Evolutionary conservation across 2,888 invertebrate genomes (phyloP), one percentile per base, ranked within the genome.

Genomic region (Dicranocentrus wangi): DNA sequence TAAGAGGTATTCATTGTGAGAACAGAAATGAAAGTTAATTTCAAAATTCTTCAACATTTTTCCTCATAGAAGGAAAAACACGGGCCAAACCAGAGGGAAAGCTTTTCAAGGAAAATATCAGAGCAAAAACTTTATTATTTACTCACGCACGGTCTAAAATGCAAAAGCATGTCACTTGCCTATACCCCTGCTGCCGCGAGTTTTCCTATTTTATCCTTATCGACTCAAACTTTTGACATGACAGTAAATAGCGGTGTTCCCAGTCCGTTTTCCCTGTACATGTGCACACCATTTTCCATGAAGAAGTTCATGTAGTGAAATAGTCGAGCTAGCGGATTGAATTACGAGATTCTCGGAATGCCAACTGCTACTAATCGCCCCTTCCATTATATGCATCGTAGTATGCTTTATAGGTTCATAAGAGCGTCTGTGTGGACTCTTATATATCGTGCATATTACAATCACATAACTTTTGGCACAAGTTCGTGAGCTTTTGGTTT

Each of bases 271-370:
- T 32, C 32, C 10, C 10, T 32, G 32, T 32, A 32, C 10, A 32
- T 32, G 32, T 32, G 32, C 32, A 32, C 10, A 32, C 32, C 10
- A 7, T 32, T 32, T 32, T 32, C 32, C n/a, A n/a, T n/a, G n/a
- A n/a, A n/a, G n/a, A n/a, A n/a, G n/a, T n/a, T n/a, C n/a, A n/a
- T n/a, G n/a, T n/a, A 32, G 32, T 32, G 32, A 32, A n/a, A 60
- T 21, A 60, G 32, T 63, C 32, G 10, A 32, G 32, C 10, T 10
- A 17, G 28, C 0, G 43, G 60, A 71, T 60, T 71, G 71, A 71
- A 71, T 71, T 71, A 71, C 27, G 55, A 60, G 60, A 71, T 71
- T 71, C 60, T 71, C 27, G 71, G 58, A 71, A 71, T 71, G 71
- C 71, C 71, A 71, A 70, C 70, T 70, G 70, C 58, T 43, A 55